Evolutionary conservation across 1,140 invertebrate species (phyloP).

Genomic region (Philaenus spumarius): DNA sequence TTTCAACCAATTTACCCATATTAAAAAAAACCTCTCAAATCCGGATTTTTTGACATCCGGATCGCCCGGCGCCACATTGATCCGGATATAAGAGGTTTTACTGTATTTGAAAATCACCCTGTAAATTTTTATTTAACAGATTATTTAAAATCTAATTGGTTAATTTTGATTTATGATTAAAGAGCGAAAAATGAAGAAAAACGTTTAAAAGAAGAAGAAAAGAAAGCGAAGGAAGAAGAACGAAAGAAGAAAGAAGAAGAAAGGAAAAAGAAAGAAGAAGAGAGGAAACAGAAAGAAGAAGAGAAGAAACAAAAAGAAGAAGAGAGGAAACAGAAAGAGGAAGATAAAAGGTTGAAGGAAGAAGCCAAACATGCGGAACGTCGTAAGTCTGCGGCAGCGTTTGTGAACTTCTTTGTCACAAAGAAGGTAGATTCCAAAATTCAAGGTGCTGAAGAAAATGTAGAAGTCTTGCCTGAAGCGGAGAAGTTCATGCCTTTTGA

Average conservation of each 20-base stretch:
- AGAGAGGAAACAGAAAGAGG: constrained; percentile 64
- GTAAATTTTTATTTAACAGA: no score
- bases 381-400: constrained; percentile 30
- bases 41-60: no score
- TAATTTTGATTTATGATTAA: no score
- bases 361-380: constrained; percentile 37
- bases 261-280: constrained; percentile 34
- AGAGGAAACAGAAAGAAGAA: constrained; percentile 38
- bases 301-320: constrained; percentile 50
- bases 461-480: constrained; percentile 22
- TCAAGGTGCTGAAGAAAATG: constrained; percentile 31
- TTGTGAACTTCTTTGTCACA: constrained; percentile 13
- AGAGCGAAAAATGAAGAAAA: constrained; percentile 12
- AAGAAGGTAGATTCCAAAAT: constrained; percentile 33
- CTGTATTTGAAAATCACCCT: no score
- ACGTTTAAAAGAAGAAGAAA: constrained; percentile 16
- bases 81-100: no score
- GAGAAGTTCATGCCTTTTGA: constrained; percentile 6
- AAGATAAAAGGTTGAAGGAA: constrained; percentile 50
- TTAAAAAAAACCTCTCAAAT: no score
- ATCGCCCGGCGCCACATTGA: no score
- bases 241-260: constrained; percentile 6
- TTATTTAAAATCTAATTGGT: no score
- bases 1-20: no score
- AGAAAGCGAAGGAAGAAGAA: constrained; percentile 6